Evolutionary conservation across 2,797 vertebrate species (phyloP).

Genomic region (Spea hammondii): DNA sequence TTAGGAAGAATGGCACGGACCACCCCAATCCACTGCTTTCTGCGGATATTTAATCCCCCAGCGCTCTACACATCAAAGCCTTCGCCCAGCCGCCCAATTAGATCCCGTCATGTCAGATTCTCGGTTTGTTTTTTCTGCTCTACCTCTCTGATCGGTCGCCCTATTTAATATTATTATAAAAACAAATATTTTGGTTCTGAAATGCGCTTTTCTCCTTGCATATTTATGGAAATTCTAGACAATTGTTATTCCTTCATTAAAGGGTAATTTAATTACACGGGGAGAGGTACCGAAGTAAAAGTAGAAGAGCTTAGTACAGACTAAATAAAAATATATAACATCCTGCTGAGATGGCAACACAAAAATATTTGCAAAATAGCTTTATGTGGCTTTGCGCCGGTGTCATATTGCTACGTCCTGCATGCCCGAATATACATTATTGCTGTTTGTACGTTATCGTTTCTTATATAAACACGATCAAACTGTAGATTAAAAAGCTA

Average conservation of each 20-base stretch:
- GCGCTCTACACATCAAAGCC: slow-evolving; percentile 51
- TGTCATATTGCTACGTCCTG: too few relatives aligned
- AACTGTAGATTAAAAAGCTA: too few relatives aligned
- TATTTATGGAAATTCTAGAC: slow-evolving; percentile 33
- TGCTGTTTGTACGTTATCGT: too few relatives aligned
- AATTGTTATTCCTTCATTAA: slow-evolving; percentile 24
- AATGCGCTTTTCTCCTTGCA: slow-evolving; percentile 12
- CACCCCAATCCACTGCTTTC: slow-evolving; percentile 54
- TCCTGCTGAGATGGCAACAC: background rate
- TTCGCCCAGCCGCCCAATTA: slow-evolving; percentile 29
- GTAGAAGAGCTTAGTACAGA: slow-evolving; percentile 8
- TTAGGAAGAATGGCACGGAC: slow-evolving; percentile 54
- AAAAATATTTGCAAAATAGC: background rate
- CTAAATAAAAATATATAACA: slow-evolving; percentile 36
- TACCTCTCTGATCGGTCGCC: slow-evolving; percentile 1
- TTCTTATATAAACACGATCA: too few relatives aligned
- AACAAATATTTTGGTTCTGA: slow-evolving; percentile 34
- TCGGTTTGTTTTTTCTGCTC: slow-evolving; percentile 27
- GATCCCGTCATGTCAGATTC: slow-evolving; percentile 31
- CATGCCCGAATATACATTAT: too few relatives aligned
- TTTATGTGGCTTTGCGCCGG: too few relatives aligned
- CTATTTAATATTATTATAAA: slow-evolving; percentile 42
- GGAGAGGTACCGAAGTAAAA: background rate
- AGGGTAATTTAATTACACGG: slow-evolving; percentile 9
- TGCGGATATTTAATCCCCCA: slow-evolving; percentile 55